Conservation (phyloP, 2,888 invertebrate species). For the Scrobipalpa costella region DNA sequence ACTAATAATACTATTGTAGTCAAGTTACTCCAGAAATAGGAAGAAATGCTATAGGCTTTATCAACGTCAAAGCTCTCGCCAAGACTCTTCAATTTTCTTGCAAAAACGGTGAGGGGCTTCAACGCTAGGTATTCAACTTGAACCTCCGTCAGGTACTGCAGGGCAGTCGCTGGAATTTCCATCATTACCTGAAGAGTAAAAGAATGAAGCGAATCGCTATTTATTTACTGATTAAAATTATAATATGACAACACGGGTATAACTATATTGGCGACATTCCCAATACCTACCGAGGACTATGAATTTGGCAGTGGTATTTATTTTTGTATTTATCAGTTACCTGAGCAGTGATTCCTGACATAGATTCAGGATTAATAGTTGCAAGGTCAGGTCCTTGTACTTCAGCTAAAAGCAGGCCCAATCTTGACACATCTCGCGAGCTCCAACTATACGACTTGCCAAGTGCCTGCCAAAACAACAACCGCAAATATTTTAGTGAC, state of each 20-base stretch:
- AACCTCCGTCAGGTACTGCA: slow-evolving; percentile 54
- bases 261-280: neutral
- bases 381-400: slow-evolving; percentile 58
- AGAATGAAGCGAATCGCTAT: too few species aligned
- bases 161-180: slow-evolving; percentile 52
- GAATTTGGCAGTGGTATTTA: too few species aligned
- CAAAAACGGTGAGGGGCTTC: slow-evolving; percentile 59
- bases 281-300: neutral
- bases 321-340: slow-evolving; percentile 37
- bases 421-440: slow-evolving; percentile 63
- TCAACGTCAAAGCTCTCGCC: neutral
- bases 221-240: too few species aligned
- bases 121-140: slow-evolving; percentile 55
- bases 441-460: slow-evolving; percentile 73
- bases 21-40: neutral
- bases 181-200: slow-evolving; percentile 57
- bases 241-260: too few species aligned
- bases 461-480: slow-evolving; percentile 52
- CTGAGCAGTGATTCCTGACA: slow-evolving; percentile 65
- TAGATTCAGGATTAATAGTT: slow-evolving; percentile 63
- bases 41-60: neutral
- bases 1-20: neutral
- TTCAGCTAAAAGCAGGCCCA: slow-evolving; percentile 65
- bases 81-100: slow-evolving; percentile 53
- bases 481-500: neutral